Base-by-base conservation (phyloP, 2,113 vertebrate species). In the Columba janthina region DNA sequence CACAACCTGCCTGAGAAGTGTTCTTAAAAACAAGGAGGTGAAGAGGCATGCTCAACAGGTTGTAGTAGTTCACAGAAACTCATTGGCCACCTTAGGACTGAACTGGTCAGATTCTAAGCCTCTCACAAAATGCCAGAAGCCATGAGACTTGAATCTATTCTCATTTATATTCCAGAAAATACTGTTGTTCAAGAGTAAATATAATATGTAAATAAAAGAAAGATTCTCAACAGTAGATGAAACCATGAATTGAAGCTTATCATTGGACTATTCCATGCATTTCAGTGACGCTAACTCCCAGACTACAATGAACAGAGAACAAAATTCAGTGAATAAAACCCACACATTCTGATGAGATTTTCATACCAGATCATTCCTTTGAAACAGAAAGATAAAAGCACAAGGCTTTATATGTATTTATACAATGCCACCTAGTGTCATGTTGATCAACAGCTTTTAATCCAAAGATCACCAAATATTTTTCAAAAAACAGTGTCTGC, bases 341-440 rank as follows among this genome's bases (percentile, higher is more conserved):
- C 38, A 60, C 60, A 74, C 1, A 28, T 71, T 86, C 83, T 22
- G 44, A 14, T 38, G 15, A 93, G 20, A 78, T 74, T 89, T 88
- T 90, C 29, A 40, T 48, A 93, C 17, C 10, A 38, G 51, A n/a
- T 54, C 61, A 4, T 51, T 77, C n/a, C 34, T 84, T 74, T 81
- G 69, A 84, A 94, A 83, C 6, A 58, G 58, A 32, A 80, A 64
- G 71, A 85, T 77, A 38, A 85, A 93, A 86, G n/a, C 7, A 3
- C 38, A 67, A 46, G 44, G 46, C 36, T 95, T 92, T 22, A 96
- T 90, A 62, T 24, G 71, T 61, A 94, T 93, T 92, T 93, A 85
- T 48, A 93, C 85, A 90, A 97, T 96, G 95, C 96, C 95, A 97
- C 85, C 96, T 97, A 96, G 95, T 97, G 96, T 97, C 4, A 15